Evolutionary conservation across 2,797 vertebrate genomes (phyloP).

Genomic region (Alca torda): DNA sequence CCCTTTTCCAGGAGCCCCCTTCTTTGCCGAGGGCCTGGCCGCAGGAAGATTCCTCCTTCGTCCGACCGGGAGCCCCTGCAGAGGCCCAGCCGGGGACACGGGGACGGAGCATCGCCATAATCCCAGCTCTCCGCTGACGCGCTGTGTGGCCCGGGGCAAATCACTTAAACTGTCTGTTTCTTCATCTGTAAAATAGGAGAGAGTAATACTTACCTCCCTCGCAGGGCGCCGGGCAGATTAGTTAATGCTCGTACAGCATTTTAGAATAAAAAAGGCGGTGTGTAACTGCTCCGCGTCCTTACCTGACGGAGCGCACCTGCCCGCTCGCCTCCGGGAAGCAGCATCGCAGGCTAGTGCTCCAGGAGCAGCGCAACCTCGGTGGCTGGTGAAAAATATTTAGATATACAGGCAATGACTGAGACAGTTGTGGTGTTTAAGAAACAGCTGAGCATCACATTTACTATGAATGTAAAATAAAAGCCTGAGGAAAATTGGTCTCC

Average conservation of each 20-base stretch:
- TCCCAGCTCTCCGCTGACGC: neutral
- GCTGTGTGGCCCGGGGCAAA: neutral
- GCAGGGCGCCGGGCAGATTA: neutral
- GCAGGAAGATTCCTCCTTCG: neutral
- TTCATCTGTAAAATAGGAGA: slow-evolving; percentile 44
- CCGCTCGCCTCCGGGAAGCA: fast-evolving
- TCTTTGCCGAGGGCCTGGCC: neutral
- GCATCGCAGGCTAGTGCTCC: neutral
- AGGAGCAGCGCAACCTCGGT: neutral
- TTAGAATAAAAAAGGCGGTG: neutral
- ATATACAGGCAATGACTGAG: neutral
- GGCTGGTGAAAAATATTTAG: neutral
- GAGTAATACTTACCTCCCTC: neutral
- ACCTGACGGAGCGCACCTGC: fast-evolving
- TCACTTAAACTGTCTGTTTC: slow-evolving; percentile 42
- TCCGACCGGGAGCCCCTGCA: fast-evolving
- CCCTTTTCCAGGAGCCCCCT: neutral
- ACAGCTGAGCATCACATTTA: neutral
- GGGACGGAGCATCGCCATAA: fast-evolving
- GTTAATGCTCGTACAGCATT: neutral
- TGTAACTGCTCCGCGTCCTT: neutral
- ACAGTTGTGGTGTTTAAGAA: neutral
- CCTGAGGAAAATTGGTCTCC: neutral
- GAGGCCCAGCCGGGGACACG: fast-evolving
- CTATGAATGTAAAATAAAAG: neutral